Evolutionary conservation across 2,888 invertebrate species (phyloP), one percentile per base, ranked within the genome.

Genomic region (Leistus spinibarbis): DNA sequence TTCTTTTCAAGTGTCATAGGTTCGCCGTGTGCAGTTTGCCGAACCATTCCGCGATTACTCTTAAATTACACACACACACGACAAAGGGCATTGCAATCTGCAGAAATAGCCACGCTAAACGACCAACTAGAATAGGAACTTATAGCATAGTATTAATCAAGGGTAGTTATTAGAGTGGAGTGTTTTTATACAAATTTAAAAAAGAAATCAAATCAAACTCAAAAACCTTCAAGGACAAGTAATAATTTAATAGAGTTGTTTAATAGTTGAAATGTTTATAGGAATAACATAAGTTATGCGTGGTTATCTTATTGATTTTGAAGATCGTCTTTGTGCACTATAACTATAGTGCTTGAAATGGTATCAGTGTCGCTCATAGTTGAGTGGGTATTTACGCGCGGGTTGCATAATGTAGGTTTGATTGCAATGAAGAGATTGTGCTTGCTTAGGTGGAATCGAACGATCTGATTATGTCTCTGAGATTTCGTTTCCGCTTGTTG

Each of bases 31-130:
- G 68, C 67, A 74, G 60, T 74, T 80, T 80, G 80, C 80, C 79
- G 76, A 80, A 81, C 80, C 81, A 80, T 80, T 81, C 81, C 77
- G 80, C 81, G 80, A 80, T 81, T 80, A 81, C 79, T 2, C 40
- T 79, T 80, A 80, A 81, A 81, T 81, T 81, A 79, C 79, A 75
- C 78, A 80, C 80, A 80, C n/a, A n/a, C n/a, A n/a, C n/a, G n/a
- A n/a, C n/a, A n/a, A n/a, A n/a, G n/a, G n/a, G n/a, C n/a, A n/a
- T n/a, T n/a, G n/a, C n/a, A n/a, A n/a, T n/a, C n/a, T n/a, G n/a
- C 54, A 17, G 1, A 54, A 54, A 54, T 54, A 54, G 17, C 13
- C 54, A 17, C 54, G 5, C 54, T 17, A 17, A 54, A 3, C 54
- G 54, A 10, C 5, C 54, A 54, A 17, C 13, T 17, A 54, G 54